Conservation (phyloP, 2,113 vertebrate species). For the Sebastes fasciatus region DNA sequence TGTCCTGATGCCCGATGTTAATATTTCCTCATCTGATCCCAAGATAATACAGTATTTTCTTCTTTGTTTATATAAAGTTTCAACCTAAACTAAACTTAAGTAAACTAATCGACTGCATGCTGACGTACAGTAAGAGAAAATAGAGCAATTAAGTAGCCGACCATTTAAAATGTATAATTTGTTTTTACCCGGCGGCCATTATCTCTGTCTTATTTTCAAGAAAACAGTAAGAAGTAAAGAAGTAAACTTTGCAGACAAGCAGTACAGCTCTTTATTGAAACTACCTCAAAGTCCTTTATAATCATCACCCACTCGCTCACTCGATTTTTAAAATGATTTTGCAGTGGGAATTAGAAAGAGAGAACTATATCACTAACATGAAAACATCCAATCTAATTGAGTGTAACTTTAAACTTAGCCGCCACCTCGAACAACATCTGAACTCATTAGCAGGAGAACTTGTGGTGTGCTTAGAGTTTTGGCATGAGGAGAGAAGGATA, state of each 20-base stretch:
- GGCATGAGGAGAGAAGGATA: not conserved
- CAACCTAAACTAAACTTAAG: not conserved
- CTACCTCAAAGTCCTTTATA: not conserved
- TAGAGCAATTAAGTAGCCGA: not conserved
- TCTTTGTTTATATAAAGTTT: not conserved
- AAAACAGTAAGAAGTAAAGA: not conserved
- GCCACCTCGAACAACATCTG: conserved; percentile 1
- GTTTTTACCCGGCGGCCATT: not conserved
- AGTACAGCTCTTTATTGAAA: not conserved
- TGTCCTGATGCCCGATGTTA: not conserved
- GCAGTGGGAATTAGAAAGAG: not conserved
- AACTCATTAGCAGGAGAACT: conserved; percentile 40
- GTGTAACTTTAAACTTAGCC: conserved; percentile 22
- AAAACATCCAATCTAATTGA: conserved; percentile 29
- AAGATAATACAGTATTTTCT: not conserved
- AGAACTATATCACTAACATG: not conserved
- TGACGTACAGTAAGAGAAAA: conserved; percentile 3
- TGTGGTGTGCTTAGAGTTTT: conserved; percentile 3
- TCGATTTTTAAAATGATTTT: not conserved
- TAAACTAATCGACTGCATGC: not conserved
- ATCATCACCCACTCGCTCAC: not conserved
- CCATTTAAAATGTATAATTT: not conserved
- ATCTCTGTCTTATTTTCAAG: not conserved
- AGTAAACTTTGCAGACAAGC: conserved; percentile 4
- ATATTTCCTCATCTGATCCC: not conserved